These are phyloP conservation scores for Anableps anableps DNA, from an alignment of 2,797 vertebrate species.

Conservation along the genomic window DNA sequence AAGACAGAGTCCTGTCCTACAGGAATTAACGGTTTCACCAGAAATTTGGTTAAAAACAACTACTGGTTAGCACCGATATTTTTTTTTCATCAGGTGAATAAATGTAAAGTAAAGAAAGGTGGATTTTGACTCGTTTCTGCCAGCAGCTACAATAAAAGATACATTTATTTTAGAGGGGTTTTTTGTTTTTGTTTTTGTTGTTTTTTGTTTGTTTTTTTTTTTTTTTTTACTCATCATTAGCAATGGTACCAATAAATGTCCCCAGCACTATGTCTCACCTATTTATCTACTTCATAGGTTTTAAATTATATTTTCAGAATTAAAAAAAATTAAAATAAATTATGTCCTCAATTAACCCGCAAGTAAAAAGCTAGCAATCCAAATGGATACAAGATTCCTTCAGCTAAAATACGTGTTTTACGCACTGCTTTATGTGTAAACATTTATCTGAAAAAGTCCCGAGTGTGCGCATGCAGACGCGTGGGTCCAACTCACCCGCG, in stretches of 20 bases:
- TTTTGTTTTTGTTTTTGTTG: too few species aligned
- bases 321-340: not conserved
- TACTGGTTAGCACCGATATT: not conserved
- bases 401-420: not conserved
- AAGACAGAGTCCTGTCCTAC: too few species aligned
- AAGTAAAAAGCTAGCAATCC: not conserved
- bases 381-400: not conserved
- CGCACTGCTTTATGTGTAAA: not conserved
- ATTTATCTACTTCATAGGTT: not conserved
- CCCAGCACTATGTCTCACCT: not conserved
- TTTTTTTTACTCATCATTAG: not conserved
- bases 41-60: not conserved
- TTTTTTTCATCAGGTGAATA: not conserved
- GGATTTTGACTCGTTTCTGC: not conserved
- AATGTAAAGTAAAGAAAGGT: not conserved
- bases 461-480: not conserved
- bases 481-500: conserved; percentile 78
- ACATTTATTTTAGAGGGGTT: not conserved
- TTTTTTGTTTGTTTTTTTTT: too few species aligned
- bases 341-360: not conserved
- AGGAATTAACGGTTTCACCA: not conserved
- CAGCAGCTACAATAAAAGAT: not conserved
- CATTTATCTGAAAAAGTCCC: not conserved
- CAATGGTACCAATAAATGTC: not conserved
- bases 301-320: not conserved